Evolutionary conservation across 2,113 vertebrate genomes (phyloP).

Genomic region (Plecturocebus donacophilus): DNA sequence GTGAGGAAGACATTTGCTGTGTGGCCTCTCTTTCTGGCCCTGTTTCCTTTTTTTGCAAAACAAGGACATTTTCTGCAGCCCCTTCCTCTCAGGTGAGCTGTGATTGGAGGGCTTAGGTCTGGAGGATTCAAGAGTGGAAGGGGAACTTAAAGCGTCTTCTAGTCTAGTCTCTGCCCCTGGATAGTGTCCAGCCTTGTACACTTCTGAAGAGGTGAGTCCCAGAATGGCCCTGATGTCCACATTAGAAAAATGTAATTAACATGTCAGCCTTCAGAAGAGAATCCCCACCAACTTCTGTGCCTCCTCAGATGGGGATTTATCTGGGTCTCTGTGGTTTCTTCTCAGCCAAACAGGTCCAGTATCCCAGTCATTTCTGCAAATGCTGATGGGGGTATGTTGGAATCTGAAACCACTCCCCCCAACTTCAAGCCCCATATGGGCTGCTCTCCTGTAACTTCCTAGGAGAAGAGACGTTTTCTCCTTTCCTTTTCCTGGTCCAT

Average conservation of each 20-base stretch:
- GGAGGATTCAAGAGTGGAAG: background rate
- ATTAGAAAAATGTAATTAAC: background rate
- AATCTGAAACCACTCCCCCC: background rate
- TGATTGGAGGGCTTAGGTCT: background rate
- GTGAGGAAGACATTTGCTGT: background rate
- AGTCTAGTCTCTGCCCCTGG: background rate
- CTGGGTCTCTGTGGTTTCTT: constrained; percentile 20
- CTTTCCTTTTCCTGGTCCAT: background rate
- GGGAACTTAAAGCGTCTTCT: background rate
- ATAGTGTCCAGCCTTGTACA: constrained; percentile 5
- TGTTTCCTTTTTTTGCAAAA: background rate
- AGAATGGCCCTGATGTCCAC: background rate
- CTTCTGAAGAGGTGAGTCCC: background rate
- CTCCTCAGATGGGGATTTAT: constrained; percentile 8
- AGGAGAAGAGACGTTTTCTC: background rate
- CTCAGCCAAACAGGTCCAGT: background rate
- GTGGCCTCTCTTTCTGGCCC: background rate
- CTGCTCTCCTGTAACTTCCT: background rate
- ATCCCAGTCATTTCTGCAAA: background rate
- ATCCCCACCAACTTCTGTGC: background rate
- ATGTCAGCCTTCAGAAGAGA: background rate
- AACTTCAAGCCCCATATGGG: background rate
- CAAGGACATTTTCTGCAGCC: background rate
- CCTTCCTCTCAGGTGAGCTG: background rate
- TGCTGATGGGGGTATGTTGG: background rate